A percentile compares a stretch with the other conserved stretches of the same genome.
phyloP scores from a whole-genome alignment of 2,113 vertebrate species.

The Nycticebus coucang region DNA sequence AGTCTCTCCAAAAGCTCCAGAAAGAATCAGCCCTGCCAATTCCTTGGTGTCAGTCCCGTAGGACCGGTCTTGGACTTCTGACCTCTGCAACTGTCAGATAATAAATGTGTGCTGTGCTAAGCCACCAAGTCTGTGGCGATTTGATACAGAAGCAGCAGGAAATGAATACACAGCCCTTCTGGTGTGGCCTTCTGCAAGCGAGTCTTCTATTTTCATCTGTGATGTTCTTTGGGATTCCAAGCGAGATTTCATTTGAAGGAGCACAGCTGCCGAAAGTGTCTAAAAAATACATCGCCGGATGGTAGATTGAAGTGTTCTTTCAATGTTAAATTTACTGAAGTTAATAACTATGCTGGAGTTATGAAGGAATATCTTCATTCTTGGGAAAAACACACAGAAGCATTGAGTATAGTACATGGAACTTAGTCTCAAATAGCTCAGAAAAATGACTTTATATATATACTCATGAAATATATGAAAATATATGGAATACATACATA shows the following conservation, averaged over 20 bases:
- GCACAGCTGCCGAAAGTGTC: not conserved
- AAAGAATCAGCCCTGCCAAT: not conserved
- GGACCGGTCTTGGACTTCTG: not conserved
- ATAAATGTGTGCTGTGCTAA: not conserved
- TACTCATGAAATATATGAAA: not conserved
- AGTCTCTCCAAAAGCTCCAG: not conserved
- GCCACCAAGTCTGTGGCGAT: not conserved
- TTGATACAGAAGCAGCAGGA: not conserved
- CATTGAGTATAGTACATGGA: not conserved
- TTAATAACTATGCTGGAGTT: not conserved
- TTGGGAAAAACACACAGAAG: not conserved
- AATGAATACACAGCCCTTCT: accelerated
- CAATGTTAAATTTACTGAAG: not conserved
- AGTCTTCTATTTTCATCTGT: not conserved
- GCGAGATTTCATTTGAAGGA: not conserved
- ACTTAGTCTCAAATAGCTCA: not conserved
- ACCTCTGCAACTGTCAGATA: not conserved
- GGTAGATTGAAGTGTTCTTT: not conserved
- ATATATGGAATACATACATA: not conserved
- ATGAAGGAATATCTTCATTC: not conserved
- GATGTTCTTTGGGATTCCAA: not conserved
- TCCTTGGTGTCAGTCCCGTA: not conserved
- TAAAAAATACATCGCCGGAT: not conserved
- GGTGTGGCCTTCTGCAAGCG: accelerated
- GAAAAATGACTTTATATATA: not conserved